These are phyloP conservation scores for Drosophila mayri DNA, from an alignment of 1,140 invertebrate genomes.

Conservation along the genomic window DNA sequence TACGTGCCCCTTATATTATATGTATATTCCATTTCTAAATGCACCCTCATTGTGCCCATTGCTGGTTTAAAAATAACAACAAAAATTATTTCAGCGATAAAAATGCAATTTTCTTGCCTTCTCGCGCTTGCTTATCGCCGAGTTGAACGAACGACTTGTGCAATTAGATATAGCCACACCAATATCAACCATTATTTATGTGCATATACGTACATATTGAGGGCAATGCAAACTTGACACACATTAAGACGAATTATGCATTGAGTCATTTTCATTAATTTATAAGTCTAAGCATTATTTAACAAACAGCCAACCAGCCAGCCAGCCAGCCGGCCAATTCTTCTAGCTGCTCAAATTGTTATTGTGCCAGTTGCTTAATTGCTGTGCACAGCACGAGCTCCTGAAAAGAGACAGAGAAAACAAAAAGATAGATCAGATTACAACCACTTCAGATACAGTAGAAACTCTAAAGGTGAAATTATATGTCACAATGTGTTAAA, in stretches of 20 bases:
- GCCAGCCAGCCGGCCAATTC: background rate
- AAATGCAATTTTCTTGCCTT: conserved; percentile 41
- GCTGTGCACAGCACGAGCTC: conserved; percentile 53
- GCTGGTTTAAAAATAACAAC: conserved; percentile 39
- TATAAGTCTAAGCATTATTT: conserved; percentile 71
- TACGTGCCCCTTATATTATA: conserved; percentile 20
- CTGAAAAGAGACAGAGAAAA: conserved; percentile 1
- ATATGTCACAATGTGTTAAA: background rate
- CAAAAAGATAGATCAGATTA: conserved; percentile 34
- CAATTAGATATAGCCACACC: conserved; percentile 14
- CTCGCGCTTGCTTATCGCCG: conserved; percentile 21
- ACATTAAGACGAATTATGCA: conserved; percentile 41
- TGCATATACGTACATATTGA: conserved; percentile 39
- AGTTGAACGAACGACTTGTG: conserved; percentile 53
- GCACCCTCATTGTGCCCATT: conserved; percentile 35
- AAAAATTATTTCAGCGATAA: conserved; percentile 37
- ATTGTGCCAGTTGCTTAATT: conserved; percentile 57
- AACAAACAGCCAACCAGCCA: conserved; percentile 24
- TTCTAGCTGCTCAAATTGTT: conserved; percentile 10
- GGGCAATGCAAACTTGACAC: conserved; percentile 77
- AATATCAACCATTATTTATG: conserved; percentile 18
- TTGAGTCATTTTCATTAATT: conserved; percentile 72
- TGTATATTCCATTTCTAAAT: conserved; percentile 35
- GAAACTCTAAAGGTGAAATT: background rate
- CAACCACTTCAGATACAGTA: conserved; percentile 22